A percentile compares a stretch with the other conserved stretches of the same genome.
phyloP scores from a whole-genome alignment of 1,140 invertebrate species.

The Arctopsyche grandis region DNA sequence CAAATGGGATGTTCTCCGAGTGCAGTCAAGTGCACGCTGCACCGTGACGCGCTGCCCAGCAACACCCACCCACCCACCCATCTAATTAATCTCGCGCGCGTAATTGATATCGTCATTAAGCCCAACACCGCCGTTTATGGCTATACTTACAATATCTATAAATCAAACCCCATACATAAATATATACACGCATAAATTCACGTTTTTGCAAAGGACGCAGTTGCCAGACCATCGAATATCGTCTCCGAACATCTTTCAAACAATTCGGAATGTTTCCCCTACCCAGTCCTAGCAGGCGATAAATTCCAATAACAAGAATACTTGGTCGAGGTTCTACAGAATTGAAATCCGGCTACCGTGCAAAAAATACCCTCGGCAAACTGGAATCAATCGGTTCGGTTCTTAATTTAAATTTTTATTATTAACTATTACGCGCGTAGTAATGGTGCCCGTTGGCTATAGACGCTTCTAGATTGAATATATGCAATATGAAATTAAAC shows the following conservation, averaged over 20 bases:
- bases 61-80: constrained; percentile 2
- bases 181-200: no score
- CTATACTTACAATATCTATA: no score
- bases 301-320: constrained; percentile 51
- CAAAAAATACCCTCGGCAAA: neutral
- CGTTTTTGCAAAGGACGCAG: neutral
- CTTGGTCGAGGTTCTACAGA: constrained; percentile 33
- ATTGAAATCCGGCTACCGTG: neutral
- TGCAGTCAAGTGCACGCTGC: neutral
- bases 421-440: no score
- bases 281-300: constrained; percentile 42
- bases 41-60: neutral
- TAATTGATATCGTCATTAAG: constrained; percentile 38
- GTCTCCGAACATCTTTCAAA: constrained; percentile 39
- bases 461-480: no score
- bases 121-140: neutral
- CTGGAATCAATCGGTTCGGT: neutral
- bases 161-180: no score
- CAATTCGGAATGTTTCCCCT: constrained; percentile 37
- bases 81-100: constrained; percentile 28
- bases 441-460: no score
- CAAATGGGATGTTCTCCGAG: constrained; percentile 23
- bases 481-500: no score
- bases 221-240: constrained; percentile 36
- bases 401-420: neutral